These are phyloP conservation scores for Anguilla pacifica DNA, from an alignment of 2,797 vertebrate species.

Conservation along the genomic window DNA sequence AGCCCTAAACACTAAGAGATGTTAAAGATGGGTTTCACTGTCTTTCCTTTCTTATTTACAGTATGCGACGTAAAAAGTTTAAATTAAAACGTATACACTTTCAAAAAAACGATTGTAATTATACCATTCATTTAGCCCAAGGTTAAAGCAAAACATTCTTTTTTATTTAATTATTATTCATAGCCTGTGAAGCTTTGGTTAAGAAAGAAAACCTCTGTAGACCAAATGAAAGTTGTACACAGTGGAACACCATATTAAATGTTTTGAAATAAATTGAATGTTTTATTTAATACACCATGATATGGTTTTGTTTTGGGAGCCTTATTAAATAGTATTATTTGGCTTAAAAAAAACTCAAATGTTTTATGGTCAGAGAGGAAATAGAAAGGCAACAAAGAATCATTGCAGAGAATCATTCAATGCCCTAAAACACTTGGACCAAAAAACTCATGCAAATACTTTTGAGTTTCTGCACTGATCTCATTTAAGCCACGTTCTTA, in stretches of 20 bases:
- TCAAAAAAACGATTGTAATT: neutral
- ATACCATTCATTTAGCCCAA: neutral
- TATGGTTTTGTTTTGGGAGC: neutral
- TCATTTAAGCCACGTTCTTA: conserved; percentile 2
- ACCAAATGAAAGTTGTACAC: conserved; percentile 41
- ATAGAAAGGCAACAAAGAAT: conserved; percentile 58
- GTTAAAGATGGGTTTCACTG: conserved; percentile 48
- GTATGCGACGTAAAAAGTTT: conserved; percentile 60
- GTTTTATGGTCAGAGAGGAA: conserved; percentile 42
- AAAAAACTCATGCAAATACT: conserved; percentile 14
- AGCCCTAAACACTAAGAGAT: conserved; percentile 44
- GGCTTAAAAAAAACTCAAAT: neutral
- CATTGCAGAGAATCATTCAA: conserved; percentile 30
- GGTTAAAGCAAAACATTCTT: conserved; percentile 15
- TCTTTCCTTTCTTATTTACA: conserved; percentile 64
- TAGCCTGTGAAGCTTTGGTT: conserved; percentile 60
- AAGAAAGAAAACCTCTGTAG: conserved; percentile 45
- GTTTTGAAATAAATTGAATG: conserved; percentile 36
- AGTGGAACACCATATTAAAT: conserved; percentile 45
- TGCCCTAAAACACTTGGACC: conserved; percentile 40
- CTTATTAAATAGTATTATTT: neutral
- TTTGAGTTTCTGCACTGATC: conserved; percentile 14
- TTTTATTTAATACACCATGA: conserved; percentile 28
- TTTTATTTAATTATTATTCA: conserved; percentile 24
- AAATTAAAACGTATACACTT: conserved; percentile 30